Conservation (phyloP, 2,113 vertebrate species). For the Falcunculus frontatus region DNA sequence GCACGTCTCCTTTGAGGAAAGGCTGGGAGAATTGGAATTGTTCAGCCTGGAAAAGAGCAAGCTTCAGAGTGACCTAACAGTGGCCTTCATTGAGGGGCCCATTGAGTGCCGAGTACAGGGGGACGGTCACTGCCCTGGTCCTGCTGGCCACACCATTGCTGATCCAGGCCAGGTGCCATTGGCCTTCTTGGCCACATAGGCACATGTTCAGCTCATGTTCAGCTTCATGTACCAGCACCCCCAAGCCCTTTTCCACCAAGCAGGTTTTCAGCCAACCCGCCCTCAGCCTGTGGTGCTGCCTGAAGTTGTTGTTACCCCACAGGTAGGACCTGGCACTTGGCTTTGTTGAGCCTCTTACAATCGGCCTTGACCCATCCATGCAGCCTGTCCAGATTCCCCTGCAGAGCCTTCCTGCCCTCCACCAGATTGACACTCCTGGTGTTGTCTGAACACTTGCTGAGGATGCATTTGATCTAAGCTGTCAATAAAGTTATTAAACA, state of each 20-base stretch:
- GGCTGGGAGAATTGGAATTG: neutral
- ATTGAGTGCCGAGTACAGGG: neutral
- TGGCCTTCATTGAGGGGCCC: neutral
- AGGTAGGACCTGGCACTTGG: rapidly evolving
- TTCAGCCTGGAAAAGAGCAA: neutral
- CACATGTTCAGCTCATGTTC: rapidly evolving
- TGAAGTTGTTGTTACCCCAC: neutral
- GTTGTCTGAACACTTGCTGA: neutral
- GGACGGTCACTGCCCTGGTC: neutral
- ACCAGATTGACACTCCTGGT: neutral
- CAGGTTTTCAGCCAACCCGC: rapidly evolving
- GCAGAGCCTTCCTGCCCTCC: neutral
- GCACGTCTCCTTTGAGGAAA: neutral
- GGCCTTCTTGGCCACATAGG: neutral
- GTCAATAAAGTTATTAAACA: neutral
- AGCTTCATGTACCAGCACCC: neutral
- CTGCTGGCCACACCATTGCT: neutral
- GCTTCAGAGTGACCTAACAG: neutral
- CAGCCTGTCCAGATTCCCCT: neutral
- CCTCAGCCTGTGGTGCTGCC: neutral
- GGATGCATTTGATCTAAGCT: neutral
- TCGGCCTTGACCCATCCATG: rapidly evolving
- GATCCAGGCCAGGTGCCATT: neutral
- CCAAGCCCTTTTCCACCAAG: rapidly evolving
- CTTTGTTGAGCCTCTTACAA: no score